Conservation (phyloP, 2,113 vertebrate genomes). For the Gnathonemus longibarbis region DNA sequence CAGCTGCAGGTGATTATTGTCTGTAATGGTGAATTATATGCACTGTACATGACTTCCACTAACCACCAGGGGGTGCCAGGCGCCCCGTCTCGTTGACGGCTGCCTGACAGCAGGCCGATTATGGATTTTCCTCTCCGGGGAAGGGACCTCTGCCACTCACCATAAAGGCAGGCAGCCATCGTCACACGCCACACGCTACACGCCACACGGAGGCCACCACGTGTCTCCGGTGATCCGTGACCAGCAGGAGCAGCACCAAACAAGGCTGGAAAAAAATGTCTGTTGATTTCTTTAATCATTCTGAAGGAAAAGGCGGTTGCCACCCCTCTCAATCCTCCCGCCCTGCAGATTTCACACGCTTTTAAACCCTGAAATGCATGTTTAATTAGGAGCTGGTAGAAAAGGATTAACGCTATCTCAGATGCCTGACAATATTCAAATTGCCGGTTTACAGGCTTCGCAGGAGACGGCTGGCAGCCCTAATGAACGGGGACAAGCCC, state of each 20-base stretch:
- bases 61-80: neutral
- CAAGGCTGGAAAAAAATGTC: conserved; percentile 8
- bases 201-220: conserved; percentile 32
- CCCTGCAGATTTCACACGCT: conserved; percentile 27
- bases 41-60: neutral
- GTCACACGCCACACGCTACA: conserved; percentile 21
- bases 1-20: neutral
- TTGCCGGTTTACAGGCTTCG: conserved; percentile 76
- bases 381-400: conserved; percentile 75
- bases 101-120: neutral
- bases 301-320: conserved; percentile 12
- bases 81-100: neutral
- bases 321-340: neutral
- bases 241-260: neutral
- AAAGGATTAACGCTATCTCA: conserved; percentile 79
- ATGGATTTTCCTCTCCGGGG: neutral
- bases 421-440: conserved; percentile 76
- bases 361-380: conserved; percentile 67
- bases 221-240: neutral
- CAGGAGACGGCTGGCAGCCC: conserved; percentile 69
- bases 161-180: neutral
- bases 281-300: conserved; percentile 22
- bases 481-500: conserved; percentile 81
- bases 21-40: neutral
- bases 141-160: neutral